These are phyloP conservation scores for Gryon sp. DNA, from an alignment of 1,140 invertebrate genomes.

Conservation along the genomic window DNA sequence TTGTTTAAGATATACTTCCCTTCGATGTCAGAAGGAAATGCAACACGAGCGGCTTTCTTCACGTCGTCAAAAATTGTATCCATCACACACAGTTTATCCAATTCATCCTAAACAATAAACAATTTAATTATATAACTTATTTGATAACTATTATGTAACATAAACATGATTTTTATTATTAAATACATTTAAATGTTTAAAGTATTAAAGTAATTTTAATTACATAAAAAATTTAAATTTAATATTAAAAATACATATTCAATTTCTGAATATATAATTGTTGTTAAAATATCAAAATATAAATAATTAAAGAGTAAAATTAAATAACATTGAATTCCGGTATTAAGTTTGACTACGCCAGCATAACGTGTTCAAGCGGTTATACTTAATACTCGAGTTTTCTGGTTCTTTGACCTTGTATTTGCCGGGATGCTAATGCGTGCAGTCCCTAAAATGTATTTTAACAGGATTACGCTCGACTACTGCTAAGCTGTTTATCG, in stretches of 20 bases:
- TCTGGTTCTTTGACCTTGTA: conserved; percentile 54
- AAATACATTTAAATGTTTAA: no score
- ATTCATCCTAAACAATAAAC: conserved; percentile 74
- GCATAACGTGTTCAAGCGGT: conserved; percentile 21
- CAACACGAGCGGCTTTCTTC: conserved; percentile 34
- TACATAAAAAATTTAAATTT: no score
- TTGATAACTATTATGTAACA: no score
- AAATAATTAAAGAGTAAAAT: no score
- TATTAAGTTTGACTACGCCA: not conserved
- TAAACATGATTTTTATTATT: no score
- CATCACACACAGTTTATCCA: conserved; percentile 76
- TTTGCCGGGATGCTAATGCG: conserved; percentile 45
- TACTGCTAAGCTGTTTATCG: conserved; percentile 41
- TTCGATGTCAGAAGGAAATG: conserved; percentile 41
- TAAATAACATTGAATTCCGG: no score
- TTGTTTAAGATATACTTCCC: conserved; percentile 25
- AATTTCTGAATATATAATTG: no score
- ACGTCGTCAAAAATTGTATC: conserved; percentile 69
- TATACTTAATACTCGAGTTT: conserved; percentile 28
- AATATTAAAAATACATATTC: no score
- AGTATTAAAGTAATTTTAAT: no score
- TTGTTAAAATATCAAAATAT: no score
- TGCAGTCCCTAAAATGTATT: conserved; percentile 48
- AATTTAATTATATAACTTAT: not conserved
- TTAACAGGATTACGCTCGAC: conserved; percentile 47